Conservation (phyloP, 1,140 invertebrate genomes). For the Pogonus chalceus region DNA sequence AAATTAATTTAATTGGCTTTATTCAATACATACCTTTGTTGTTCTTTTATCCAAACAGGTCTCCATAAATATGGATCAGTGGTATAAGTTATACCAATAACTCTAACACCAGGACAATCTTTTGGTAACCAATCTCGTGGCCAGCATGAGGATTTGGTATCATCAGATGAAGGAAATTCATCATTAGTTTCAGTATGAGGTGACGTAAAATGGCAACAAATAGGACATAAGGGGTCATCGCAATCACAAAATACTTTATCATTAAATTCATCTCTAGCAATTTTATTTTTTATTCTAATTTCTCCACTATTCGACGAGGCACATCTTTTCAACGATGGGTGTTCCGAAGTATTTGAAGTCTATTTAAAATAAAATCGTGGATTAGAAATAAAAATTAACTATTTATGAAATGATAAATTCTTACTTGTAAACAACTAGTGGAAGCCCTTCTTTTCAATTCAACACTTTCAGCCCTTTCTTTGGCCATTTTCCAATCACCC, state of each 20-base stretch:
- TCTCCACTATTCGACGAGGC: neutral
- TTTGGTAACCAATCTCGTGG: conserved; percentile 55
- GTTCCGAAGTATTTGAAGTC: too few relatives aligned
- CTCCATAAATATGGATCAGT: conserved; percentile 59
- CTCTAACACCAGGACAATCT: conserved; percentile 53
- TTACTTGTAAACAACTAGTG: conserved; percentile 1
- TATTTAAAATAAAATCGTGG: too few relatives aligned
- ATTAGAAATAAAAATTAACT: too few relatives aligned
- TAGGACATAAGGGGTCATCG: neutral
- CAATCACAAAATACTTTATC: neutral
- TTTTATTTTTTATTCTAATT: neutral
- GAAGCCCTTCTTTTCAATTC: neutral
- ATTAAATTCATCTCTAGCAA: neutral
- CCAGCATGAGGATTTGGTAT: conserved; percentile 50
- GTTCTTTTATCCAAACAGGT: conserved; percentile 53
- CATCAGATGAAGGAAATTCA: conserved; percentile 2
- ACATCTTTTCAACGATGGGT: neutral
- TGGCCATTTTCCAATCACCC: conserved; percentile 38
- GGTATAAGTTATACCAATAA: conserved; percentile 60
- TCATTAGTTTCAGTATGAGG: conserved; percentile 8
- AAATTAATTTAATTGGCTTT: neutral
- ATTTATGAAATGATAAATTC: neutral
- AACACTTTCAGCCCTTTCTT: conserved; percentile 28
- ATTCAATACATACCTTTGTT: conserved; percentile 39
- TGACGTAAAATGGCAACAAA: too few relatives aligned